Evolutionary conservation across 2,113 vertebrate genomes (phyloP).

Genomic region (Nothoprocta perdicaria): DNA sequence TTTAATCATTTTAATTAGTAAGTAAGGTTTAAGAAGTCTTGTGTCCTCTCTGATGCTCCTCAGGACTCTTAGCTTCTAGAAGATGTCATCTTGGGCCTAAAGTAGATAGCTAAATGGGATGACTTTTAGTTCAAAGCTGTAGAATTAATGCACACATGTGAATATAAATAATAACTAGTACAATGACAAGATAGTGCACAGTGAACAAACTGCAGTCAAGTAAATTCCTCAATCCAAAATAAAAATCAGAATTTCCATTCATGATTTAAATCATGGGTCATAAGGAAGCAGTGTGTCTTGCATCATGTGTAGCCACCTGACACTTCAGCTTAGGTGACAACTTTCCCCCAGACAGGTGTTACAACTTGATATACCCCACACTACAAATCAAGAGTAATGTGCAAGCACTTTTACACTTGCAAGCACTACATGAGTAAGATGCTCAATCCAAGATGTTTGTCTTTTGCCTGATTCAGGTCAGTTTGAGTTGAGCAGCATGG

Average conservation of each 20-base stretch:
- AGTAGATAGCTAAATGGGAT: background rate
- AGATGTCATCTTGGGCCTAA: background rate
- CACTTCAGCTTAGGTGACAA: background rate
- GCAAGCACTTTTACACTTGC: background rate
- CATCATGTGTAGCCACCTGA: background rate
- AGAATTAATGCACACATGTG: background rate
- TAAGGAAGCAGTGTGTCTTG: background rate
- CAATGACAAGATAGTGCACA: background rate
- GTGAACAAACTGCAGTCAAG: background rate
- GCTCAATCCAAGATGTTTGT: background rate
- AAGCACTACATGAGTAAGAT: background rate
- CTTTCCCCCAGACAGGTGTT: accelerated
- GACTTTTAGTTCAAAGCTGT: background rate
- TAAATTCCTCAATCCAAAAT: background rate
- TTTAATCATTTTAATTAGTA: background rate
- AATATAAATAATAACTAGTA: background rate
- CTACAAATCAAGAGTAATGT: background rate
- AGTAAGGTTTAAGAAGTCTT: background rate
- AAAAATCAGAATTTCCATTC: background rate
- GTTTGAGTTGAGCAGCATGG: background rate
- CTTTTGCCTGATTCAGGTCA: background rate
- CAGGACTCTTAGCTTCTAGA: background rate
- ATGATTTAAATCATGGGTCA: background rate
- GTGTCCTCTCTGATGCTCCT: background rate
- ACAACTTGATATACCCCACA: background rate